These are phyloP conservation scores for Mesorhabditis belari DNA, from an alignment of 2,888 invertebrate genomes.

Conservation along the genomic window DNA sequence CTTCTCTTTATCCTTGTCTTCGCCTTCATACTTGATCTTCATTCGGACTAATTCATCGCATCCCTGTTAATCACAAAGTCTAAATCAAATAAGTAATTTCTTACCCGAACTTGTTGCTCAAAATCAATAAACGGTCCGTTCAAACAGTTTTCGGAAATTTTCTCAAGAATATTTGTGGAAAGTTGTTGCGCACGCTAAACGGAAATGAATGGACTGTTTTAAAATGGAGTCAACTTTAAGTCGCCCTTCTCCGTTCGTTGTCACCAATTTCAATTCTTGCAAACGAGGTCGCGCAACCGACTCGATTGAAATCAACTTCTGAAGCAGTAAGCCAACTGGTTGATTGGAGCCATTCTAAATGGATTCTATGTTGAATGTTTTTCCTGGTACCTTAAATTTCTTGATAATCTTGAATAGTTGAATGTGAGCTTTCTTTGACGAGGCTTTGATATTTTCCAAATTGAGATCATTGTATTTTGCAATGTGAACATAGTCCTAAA, in stretches of 20 bases:
- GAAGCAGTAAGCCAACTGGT: too few species aligned
- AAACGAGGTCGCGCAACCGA: slow-evolving; percentile 15
- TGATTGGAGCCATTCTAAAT: too few species aligned
- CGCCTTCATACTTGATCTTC: slow-evolving; percentile 26
- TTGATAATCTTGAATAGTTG: slow-evolving; percentile 56
- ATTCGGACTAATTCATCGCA: slow-evolving; percentile 20
- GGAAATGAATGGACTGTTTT: too few species aligned
- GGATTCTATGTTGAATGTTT: not conserved
- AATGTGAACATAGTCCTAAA: slow-evolving; percentile 79
- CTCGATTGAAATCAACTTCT: slow-evolving; percentile 14
- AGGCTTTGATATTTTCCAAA: slow-evolving; percentile 84
- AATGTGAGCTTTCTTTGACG: slow-evolving; percentile 59
- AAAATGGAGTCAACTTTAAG: too few species aligned
- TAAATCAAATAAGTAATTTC: not conserved
- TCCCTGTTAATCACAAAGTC: not conserved
- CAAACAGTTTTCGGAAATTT: not conserved
- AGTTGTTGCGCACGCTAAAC: too few species aligned
- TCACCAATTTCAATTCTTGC: too few species aligned
- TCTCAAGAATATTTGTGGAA: not conserved
- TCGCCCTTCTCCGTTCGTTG: too few species aligned
- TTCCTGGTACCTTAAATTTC: slow-evolving; percentile 65
- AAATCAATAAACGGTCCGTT: slow-evolving; percentile 11
- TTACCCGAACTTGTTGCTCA: slow-evolving; percentile 13
- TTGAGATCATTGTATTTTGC: slow-evolving; percentile 88
- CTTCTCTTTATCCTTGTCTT: slow-evolving; percentile 37